Base-by-base conservation (phyloP, 2,888 invertebrate genomes). In the Pedicia rivosa region DNA sequence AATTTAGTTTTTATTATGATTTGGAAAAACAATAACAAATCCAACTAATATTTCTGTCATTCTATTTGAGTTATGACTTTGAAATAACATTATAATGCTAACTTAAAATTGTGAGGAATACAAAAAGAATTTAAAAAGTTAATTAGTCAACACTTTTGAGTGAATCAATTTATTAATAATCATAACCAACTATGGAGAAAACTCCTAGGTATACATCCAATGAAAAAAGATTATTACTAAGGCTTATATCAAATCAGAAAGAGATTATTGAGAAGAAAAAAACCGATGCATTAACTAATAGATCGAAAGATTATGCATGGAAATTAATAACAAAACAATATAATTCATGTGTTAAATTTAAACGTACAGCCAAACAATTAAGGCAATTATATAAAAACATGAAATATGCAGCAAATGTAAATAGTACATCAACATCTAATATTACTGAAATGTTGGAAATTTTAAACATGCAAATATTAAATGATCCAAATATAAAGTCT, bases 221-320 rank as follows among this genome's bases (percentile, higher is more conserved):
- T 52, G 62, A 58, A 50, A 58, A 51, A 42, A 57, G 53, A 40
- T 63, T 53, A 58, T 63, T 52, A 43, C 55, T 56, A 43, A 56
- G 53, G 42, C 64, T 53, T 47, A 55, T 54, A 41, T 52, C 61
- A 47, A 54, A 59, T 47, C 53, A 64, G 53, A 57, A 62, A 53
- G 55, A 53, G 42, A 48, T 57, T 40, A 55, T 55, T 43, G 53
- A 64, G 50, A 57, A 64, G 46, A 55, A 64, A 48, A 52, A 57
- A 45, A 54, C 52, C 39, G 54, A 55, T 48, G 54, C 63, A 39
- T 56, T 61, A 48, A 53, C 59, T 36, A 52, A 54, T 54, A 50
- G 57, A 9, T 51, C 61, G 45, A 56, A 62, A 49, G 53, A 64
- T 49, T 53, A 56, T 47, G 59, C 60, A 2, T 59, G 59, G 59